Evolutionary conservation across 1,140 invertebrate species (phyloP).

Genomic region (Daktulosphaira vitifoliae): DNA sequence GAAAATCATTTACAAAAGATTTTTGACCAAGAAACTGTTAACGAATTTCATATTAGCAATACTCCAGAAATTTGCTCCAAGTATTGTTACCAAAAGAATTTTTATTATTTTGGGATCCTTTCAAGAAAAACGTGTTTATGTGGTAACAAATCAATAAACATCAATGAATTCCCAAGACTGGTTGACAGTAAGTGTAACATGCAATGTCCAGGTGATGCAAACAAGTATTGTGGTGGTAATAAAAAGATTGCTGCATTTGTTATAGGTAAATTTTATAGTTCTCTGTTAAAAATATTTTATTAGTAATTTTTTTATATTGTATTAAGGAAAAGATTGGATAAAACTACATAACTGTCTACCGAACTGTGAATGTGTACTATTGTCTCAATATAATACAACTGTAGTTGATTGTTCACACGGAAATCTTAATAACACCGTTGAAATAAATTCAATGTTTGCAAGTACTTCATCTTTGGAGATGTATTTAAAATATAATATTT

Average conservation of each 20-base stretch:
- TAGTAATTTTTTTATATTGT: not conserved
- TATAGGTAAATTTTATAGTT: not conserved
- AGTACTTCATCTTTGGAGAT: not conserved
- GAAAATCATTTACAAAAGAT: not conserved
- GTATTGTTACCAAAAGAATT: not conserved
- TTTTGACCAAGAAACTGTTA: not conserved
- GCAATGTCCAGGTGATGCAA: not conserved
- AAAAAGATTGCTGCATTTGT: not conserved
- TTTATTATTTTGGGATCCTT: not conserved
- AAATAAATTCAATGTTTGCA: not conserved
- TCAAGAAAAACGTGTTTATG: not conserved
- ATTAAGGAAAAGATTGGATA: not conserved
- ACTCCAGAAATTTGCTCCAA: not conserved
- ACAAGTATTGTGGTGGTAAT: conserved; percentile 8
- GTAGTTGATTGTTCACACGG: not conserved
- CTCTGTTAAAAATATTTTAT: too few relatives aligned
- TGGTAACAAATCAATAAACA: not conserved
- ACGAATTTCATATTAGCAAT: not conserved
- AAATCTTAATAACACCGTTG: not conserved
- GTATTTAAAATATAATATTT: not conserved
- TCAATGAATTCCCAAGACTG: not conserved
- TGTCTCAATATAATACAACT: not conserved
- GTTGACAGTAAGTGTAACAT: not conserved
- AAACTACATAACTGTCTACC: not conserved
- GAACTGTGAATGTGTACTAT: not conserved